Evolutionary conservation across 2,888 invertebrate genomes (phyloP).

Genomic region (Axea sp.): DNA sequence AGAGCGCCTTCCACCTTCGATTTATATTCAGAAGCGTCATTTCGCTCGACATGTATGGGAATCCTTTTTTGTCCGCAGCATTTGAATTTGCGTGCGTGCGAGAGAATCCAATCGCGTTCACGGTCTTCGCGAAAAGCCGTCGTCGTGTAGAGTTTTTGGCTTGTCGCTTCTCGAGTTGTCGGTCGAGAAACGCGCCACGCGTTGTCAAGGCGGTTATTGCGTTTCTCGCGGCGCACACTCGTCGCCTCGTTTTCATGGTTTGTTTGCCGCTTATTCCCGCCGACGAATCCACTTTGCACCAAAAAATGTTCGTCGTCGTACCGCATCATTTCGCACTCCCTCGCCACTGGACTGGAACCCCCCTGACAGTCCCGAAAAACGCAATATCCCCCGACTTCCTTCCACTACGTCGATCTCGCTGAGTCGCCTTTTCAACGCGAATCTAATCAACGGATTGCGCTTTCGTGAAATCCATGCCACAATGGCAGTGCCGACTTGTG

Average conservation of each 20-base stretch:
- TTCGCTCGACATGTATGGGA: conserved; percentile 39
- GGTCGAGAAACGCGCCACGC: conserved; percentile 66
- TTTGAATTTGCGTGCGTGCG: conserved; percentile 35
- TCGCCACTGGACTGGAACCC: conserved; percentile 46
- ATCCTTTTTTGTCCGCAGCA: conserved; percentile 30
- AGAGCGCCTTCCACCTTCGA: conserved; percentile 25
- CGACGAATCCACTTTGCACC: conserved; percentile 57
- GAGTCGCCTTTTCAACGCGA: conserved; percentile 59
- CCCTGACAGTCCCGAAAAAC: conserved; percentile 50
- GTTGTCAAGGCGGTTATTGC: conserved; percentile 70
- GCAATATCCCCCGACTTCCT: conserved; percentile 60
- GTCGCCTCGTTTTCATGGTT: conserved; percentile 74
- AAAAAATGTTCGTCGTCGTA: conserved; percentile 29
- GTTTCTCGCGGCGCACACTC: conserved; percentile 68
- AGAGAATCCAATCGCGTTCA: conserved; percentile 12
- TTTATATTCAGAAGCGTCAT: conserved; percentile 57
- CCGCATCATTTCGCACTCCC: conserved; percentile 32
- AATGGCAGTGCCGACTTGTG: conserved; percentile 40
- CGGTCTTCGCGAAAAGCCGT: conserved; percentile 27
- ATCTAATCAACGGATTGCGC: conserved; percentile 60
- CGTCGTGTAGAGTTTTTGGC: conserved; percentile 57
- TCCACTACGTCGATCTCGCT: conserved; percentile 62
- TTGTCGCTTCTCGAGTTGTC: conserved; percentile 64
- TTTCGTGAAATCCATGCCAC: conserved; percentile 34
- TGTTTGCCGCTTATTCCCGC: conserved; percentile 69